A percentile compares a stretch with the other conserved stretches of the same genome.
These are phyloP conservation scores for Thamnophis elegans DNA, from an alignment of 2,797 vertebrate genomes.

Conservation along the genomic window DNA sequence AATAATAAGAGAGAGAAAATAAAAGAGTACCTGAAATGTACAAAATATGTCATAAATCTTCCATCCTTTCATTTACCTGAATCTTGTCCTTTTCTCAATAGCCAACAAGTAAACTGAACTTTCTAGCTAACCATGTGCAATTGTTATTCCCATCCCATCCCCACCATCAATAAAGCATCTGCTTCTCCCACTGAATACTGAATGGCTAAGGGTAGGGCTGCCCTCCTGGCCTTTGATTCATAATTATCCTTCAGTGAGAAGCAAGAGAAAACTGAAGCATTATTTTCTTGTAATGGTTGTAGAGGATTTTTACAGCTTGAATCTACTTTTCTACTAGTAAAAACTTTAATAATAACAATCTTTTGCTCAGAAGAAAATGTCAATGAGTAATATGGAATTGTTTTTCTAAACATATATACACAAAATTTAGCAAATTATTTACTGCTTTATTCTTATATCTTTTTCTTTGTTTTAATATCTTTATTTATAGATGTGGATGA, in stretches of 20 bases:
- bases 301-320: not conserved
- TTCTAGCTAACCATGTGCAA: not conserved
- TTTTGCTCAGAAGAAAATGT: not conserved
- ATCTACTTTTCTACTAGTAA: not conserved
- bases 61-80: not conserved
- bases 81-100: not conserved
- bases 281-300: not conserved
- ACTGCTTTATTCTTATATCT: not conserved
- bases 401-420: not conserved
- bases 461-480: not conserved
- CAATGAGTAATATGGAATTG: not conserved
- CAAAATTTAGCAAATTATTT: not conserved
- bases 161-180: not conserved
- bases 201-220: not conserved
- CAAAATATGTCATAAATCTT: not conserved
- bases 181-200: not conserved
- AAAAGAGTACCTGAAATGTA: not conserved
- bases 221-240: not conserved
- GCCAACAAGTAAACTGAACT: not conserved
- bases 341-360: not conserved
- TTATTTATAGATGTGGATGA: slow-evolving; percentile 78
- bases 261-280: not conserved
- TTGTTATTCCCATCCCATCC: not conserved
- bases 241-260: not conserved
- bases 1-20: not conserved